Percentiles rank a stretch among this genome's conserved stretches.
Conservation (phyloP, 1,140 invertebrate species). For the Prorops nasuta region DNA sequence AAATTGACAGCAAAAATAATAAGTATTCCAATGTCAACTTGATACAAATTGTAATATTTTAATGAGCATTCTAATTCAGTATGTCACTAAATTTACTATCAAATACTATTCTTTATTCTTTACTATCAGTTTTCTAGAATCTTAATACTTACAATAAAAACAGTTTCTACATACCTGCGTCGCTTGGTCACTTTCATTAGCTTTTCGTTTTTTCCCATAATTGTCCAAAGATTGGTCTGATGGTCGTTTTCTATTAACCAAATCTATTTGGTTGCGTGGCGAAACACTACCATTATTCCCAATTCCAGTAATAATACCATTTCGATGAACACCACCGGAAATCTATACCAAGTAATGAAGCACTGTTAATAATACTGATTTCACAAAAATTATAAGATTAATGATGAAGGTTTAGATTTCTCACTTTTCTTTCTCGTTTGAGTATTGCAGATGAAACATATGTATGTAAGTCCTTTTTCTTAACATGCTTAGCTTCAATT, state of each 20-base stretch:
- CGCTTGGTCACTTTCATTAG: conserved; percentile 35
- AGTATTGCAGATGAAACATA: conserved; percentile 73
- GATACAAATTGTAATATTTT: no score
- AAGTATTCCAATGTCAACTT: no score
- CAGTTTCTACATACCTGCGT: conserved; percentile 30
- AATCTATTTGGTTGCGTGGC: conserved; percentile 30
- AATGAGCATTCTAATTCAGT: no score
- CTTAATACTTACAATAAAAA: no score
- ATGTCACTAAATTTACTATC: no score
- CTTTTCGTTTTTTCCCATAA: conserved; percentile 37
- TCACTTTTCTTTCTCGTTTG: conserved; percentile 65
- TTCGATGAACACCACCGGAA: conserved; percentile 36
- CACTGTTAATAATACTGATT: neutral
- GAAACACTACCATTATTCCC: conserved; percentile 37
- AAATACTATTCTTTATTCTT: no score
- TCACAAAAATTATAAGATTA: neutral
- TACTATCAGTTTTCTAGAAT: no score
- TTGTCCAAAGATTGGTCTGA: conserved; percentile 37
- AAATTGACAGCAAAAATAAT: no score
- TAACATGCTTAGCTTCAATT: conserved; percentile 78
- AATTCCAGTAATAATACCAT: conserved; percentile 37
- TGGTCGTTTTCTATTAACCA: conserved; percentile 28
- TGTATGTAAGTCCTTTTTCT: conserved; percentile 71
- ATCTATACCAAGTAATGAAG: no score
- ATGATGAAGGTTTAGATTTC: neutral